Evolutionary conservation across 2,113 vertebrate species (phyloP).

Genomic region (Riparia riparia): DNA sequence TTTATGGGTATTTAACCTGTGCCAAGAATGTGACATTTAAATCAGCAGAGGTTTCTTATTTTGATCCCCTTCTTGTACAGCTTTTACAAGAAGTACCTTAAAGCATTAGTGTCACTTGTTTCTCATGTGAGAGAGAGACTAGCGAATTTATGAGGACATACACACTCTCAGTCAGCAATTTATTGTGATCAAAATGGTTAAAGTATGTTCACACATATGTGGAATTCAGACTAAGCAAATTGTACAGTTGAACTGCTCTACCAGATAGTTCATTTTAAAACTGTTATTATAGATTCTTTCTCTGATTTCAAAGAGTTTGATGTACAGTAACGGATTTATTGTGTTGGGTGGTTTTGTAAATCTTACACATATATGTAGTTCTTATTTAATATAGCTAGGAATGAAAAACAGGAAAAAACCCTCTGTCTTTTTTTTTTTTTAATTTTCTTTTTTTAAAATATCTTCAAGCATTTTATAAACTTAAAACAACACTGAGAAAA

Average conservation of each 20-base stretch:
- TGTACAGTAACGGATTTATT: constrained; percentile 15
- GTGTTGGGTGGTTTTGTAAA: background rate
- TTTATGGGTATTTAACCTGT: constrained; percentile 30
- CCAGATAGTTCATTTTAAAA: constrained; percentile 20
- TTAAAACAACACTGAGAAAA: background rate
- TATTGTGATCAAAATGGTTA: background rate
- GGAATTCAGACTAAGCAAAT: background rate
- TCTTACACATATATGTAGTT: background rate
- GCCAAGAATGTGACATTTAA: constrained; percentile 42
- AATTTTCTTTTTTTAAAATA: constrained; percentile 14
- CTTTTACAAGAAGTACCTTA: constrained; percentile 34
- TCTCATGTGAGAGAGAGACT: background rate
- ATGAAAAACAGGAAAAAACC: background rate
- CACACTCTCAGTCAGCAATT: background rate
- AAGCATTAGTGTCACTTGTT: background rate
- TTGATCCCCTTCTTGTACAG: background rate
- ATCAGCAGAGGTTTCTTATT: constrained; percentile 23
- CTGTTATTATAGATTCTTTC: constrained; percentile 1
- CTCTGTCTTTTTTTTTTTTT: background rate
- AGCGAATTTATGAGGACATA: constrained; percentile 31
- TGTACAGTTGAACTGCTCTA: background rate
- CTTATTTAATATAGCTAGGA: background rate
- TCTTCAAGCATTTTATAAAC: background rate
- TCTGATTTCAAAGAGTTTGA: background rate
- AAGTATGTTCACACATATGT: constrained; percentile 15